Evolutionary conservation across 2,113 vertebrate species (phyloP).

Genomic region (Albula glossodonta): DNA sequence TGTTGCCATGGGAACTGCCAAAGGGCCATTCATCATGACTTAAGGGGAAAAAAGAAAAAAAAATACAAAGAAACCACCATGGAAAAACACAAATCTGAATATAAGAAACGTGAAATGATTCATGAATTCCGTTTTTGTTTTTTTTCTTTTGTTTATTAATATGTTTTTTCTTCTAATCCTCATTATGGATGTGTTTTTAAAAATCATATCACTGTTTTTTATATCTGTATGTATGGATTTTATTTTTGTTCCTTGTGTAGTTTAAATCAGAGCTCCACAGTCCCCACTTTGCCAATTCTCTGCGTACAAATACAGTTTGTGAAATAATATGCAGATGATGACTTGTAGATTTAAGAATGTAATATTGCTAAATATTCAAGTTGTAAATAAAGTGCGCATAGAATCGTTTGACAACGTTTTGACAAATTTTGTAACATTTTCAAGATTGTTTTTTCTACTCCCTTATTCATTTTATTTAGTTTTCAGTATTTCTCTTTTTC

Average conservation of each 20-base stretch:
- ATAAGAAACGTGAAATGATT: slow-evolving; percentile 28
- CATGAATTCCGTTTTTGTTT: slow-evolving; percentile 32
- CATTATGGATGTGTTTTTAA: slow-evolving; percentile 41
- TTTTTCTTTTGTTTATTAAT: slow-evolving; percentile 39
- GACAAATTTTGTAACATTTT: slow-evolving; percentile 58
- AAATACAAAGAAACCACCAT: slow-evolving; percentile 37
- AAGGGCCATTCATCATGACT: slow-evolving; percentile 53
- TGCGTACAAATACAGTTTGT: slow-evolving; percentile 30
- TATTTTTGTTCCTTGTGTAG: slow-evolving; percentile 58
- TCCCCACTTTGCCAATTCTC: slow-evolving; percentile 30
- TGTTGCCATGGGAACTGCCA: slow-evolving; percentile 58
- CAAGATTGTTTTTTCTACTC: slow-evolving; percentile 53
- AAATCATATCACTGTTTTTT: slow-evolving; percentile 48
- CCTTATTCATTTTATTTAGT: neutral
- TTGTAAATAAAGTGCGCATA: slow-evolving; percentile 82
- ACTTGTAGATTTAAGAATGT: slow-evolving; percentile 74
- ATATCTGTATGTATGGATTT: slow-evolving; percentile 47
- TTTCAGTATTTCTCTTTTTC: slow-evolving; percentile 24
- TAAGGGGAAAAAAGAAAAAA: slow-evolving; percentile 18
- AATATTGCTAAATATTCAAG: slow-evolving; percentile 67
- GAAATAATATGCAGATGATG: slow-evolving; percentile 67
- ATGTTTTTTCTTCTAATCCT: slow-evolving; percentile 35
- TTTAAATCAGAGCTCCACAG: slow-evolving; percentile 37
- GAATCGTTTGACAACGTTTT: slow-evolving; percentile 64
- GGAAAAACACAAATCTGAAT: slow-evolving; percentile 37